Percentiles rank a stretch among this genome's conserved stretches.
phyloP scores from a whole-genome alignment of 23 tunicate genomes.

The Diplosoma virens region DNA sequence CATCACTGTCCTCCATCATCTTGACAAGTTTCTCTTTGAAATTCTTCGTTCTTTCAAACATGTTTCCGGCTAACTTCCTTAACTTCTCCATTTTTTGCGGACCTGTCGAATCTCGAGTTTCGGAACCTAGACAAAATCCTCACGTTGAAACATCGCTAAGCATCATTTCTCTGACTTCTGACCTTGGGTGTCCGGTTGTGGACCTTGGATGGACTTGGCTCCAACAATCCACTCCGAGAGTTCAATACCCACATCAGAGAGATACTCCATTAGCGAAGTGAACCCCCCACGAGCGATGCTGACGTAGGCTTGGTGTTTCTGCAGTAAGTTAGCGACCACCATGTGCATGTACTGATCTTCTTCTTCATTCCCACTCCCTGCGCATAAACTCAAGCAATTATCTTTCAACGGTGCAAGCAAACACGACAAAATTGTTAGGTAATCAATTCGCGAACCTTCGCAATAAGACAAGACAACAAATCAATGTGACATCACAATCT shows the following conservation, averaged over 20 bases:
- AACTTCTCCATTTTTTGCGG: conserved; percentile 48
- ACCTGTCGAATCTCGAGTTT: too few relatives aligned
- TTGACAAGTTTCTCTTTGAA: conserved; percentile 65
- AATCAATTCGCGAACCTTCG: neutral
- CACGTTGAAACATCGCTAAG: too few relatives aligned
- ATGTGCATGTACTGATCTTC: conserved; percentile 90
- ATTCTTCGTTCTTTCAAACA: conserved; percentile 40
- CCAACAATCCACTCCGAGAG: conserved; percentile 84
- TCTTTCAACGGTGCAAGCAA: too few relatives aligned
- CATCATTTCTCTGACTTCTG: too few relatives aligned
- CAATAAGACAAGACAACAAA: neutral
- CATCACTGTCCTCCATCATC: conserved; percentile 67
- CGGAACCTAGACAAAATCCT: too few relatives aligned
- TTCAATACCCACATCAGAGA: conserved; percentile 70
- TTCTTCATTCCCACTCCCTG: conserved; percentile 80
- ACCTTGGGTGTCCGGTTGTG: too few relatives aligned
- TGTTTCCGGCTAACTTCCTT: conserved; percentile 50
- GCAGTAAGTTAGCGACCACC: conserved; percentile 81
- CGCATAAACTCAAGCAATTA: neutral
- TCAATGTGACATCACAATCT: neutral
- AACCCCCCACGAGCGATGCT: conserved; percentile 81
- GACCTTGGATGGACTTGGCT: too few relatives aligned
- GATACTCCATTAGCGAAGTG: conserved; percentile 47
- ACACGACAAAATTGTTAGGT: too few relatives aligned
- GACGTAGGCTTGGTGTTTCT: conserved; percentile 74